These are phyloP conservation scores for Ascaphus truei DNA, from an alignment of 2,113 vertebrate genomes.

Conservation along the genomic window DNA sequence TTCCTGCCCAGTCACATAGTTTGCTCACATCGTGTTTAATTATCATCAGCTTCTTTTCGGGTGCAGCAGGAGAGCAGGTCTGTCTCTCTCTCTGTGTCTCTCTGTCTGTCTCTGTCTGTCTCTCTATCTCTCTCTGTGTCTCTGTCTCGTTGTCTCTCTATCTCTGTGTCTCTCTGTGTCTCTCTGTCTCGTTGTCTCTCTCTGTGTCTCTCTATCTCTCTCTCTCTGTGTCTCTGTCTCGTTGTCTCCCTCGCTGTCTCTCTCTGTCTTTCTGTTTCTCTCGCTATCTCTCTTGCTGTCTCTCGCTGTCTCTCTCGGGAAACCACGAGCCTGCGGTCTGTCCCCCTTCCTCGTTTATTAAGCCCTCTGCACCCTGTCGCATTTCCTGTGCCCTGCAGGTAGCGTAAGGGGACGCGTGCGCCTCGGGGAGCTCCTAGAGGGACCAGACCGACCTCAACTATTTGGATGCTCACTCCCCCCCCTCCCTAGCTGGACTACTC, in stretches of 20 bases:
- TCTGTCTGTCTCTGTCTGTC: background rate
- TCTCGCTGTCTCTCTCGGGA: background rate
- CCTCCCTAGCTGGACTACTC: too few relatives aligned
- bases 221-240: background rate
- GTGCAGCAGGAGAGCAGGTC: too few relatives aligned
- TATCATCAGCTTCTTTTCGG: too few relatives aligned
- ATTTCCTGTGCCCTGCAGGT: constrained; percentile 31
- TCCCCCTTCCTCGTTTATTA: constrained; percentile 31
- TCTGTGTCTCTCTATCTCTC: background rate
- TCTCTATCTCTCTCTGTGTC: background rate
- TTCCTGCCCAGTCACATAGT: too few relatives aligned
- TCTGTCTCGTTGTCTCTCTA: background rate
- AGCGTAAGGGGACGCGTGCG: background rate
- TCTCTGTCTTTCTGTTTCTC: background rate
- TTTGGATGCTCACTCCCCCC: too few relatives aligned
- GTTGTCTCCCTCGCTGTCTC: too few relatives aligned
- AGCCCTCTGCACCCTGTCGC: constrained; percentile 27
- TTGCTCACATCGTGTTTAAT: too few relatives aligned
- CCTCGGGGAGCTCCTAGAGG: background rate
- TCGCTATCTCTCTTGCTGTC: background rate
- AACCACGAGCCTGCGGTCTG: constrained; percentile 28
- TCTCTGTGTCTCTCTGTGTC: too few relatives aligned
- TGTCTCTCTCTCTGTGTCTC: background rate
- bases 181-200: background rate
- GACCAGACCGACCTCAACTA: background rate